phyloP scores from a whole-genome alignment of 2,888 invertebrate species.

The Anaspis maculata region DNA sequence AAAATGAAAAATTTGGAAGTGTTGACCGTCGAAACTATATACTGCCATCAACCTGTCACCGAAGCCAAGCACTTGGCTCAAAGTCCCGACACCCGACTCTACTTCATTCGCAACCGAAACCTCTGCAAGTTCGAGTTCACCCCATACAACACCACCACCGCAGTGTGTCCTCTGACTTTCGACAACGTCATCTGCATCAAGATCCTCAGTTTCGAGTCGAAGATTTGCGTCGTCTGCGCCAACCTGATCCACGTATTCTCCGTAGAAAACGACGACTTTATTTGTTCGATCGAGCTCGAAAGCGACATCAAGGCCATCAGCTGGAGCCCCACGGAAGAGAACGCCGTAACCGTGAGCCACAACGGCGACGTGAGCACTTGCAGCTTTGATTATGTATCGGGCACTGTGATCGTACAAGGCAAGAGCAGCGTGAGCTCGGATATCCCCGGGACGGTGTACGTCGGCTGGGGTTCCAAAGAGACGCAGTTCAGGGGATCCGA shows the following conservation, averaged over 20 bases:
- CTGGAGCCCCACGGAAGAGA: slow-evolving; percentile 11
- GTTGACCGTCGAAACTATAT: too few relatives aligned
- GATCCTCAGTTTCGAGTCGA: background rate
- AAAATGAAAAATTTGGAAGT: too few relatives aligned
- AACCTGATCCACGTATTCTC: background rate
- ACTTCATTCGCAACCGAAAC: too few relatives aligned
- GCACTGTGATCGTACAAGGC: background rate
- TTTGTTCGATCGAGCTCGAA: background rate
- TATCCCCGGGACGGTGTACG: slow-evolving; percentile 48
- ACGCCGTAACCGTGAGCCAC: slow-evolving; percentile 1
- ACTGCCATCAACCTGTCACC: too few relatives aligned
- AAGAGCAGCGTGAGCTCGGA: slow-evolving; percentile 3
- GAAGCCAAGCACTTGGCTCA: too few relatives aligned
- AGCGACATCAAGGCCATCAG: slow-evolving; percentile 3
- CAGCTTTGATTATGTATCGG: slow-evolving; percentile 5
- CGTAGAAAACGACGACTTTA: background rate
- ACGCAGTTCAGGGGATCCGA: slow-evolving; percentile 64
- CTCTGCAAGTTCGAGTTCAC: too few relatives aligned
- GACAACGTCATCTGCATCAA: background rate
- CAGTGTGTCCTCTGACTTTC: too few relatives aligned
- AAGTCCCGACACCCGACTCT: too few relatives aligned
- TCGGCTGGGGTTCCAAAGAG: slow-evolving; percentile 94
- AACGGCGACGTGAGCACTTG: slow-evolving; percentile 3
- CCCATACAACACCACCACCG: too few relatives aligned
- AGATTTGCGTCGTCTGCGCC: background rate